A percentile compares a stretch with the other conserved stretches of the same genome.
phyloP scores from a whole-genome alignment of 2,113 vertebrate species.

The Rhabdomys dilectus region DNA sequence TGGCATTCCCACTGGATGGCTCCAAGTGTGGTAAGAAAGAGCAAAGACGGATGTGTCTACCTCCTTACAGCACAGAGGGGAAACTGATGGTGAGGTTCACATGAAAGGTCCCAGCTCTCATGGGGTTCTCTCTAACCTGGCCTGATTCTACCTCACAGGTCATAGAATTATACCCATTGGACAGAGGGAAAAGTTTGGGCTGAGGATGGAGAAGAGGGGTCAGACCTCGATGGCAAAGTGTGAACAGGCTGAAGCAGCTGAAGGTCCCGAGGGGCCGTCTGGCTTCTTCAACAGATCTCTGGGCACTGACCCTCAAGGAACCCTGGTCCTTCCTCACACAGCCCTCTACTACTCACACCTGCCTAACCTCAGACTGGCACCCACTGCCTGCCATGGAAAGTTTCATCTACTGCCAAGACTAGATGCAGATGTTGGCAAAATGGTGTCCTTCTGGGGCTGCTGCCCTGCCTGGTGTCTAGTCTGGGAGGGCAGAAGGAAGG shows the following conservation, averaged over 20 bases:
- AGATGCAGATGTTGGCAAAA: neutral
- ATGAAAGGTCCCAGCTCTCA: neutral
- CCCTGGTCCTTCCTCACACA: neutral
- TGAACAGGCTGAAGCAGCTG: neutral
- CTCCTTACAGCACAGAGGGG: neutral
- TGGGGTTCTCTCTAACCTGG: neutral
- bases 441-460: neutral
- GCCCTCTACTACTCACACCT: neutral
- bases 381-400: neutral
- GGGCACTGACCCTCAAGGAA: neutral
- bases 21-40: neutral
- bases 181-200: neutral
- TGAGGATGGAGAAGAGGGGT: neutral
- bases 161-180: neutral
- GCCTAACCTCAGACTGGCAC: neutral
- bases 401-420: neutral
- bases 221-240: neutral
- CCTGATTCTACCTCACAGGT: neutral
- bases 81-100: neutral
- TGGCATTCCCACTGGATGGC: neutral
- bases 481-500: neutral
- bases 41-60: no score
- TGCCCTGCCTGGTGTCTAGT: neutral
- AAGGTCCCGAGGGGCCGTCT: neutral
- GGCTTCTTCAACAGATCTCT: neutral